Conservation (phyloP, 2,797 vertebrate genomes). For the Catostomus latipinnis region DNA sequence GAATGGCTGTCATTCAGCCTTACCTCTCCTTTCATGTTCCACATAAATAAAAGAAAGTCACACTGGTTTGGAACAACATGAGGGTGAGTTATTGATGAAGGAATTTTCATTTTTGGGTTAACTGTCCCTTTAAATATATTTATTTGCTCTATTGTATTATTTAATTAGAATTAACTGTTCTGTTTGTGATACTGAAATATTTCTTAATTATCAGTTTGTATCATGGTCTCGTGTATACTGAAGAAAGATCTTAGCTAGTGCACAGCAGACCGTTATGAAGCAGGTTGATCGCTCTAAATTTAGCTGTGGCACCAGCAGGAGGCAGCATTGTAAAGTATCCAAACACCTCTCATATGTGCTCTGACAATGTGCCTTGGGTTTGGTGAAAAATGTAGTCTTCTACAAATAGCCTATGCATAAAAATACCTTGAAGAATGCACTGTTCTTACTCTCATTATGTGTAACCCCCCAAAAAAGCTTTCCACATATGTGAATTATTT, state of each 20-base stretch:
- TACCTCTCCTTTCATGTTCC: no score
- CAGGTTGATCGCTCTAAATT: slow-evolving; percentile 43
- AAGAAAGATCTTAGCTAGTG: neutral
- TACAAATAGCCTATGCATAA: slow-evolving; percentile 4
- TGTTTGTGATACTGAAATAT: no score
- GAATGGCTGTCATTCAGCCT: no score
- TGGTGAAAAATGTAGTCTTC: neutral
- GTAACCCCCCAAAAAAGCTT: neutral
- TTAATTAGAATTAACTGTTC: no score
- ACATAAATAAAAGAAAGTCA: no score
- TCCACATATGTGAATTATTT: neutral
- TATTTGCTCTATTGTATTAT: no score
- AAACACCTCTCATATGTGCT: slow-evolving; percentile 6
- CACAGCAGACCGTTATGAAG: slow-evolving; percentile 30
- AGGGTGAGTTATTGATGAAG: no score
- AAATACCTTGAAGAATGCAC: slow-evolving; percentile 9
- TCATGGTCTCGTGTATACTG: neutral
- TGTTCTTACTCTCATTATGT: neutral
- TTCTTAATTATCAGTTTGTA: neutral
- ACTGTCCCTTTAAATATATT: no score
- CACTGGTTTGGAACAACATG: no score
- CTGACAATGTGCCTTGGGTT: neutral
- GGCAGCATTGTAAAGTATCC: slow-evolving; percentile 61
- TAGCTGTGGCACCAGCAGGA: slow-evolving; percentile 67
- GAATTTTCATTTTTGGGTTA: no score